Evolutionary conservation across 2,797 vertebrate species (phyloP).

Genomic region (Glossophaga mutica): DNA sequence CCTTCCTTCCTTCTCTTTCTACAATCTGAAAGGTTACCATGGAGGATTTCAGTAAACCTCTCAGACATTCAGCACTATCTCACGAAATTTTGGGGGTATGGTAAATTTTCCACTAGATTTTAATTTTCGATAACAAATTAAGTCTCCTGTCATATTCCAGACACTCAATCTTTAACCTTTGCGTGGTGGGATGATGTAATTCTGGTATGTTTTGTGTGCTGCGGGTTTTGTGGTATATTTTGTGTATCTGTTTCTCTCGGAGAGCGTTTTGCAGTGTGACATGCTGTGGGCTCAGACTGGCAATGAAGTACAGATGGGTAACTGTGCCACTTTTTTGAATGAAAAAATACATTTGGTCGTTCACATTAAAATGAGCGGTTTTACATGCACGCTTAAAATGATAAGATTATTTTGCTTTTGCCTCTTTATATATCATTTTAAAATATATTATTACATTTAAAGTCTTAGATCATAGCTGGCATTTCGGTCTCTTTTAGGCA

Average conservation of each 20-base stretch:
- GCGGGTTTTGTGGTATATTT: not conserved
- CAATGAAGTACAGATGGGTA: not conserved
- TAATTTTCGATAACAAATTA: conserved; percentile 39
- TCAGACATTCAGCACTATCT: conserved; percentile 17
- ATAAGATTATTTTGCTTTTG: conserved; percentile 37
- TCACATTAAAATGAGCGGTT: conserved; percentile 11
- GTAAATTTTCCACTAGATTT: conserved; percentile 53
- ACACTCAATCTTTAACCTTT: not conserved
- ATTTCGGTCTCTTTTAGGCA: conserved; percentile 37
- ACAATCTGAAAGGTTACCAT: conserved; percentile 29
- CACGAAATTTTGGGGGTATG: conserved; percentile 41
- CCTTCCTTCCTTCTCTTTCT: not conserved
- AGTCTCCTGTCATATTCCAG: not conserved
- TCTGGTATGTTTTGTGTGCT: not conserved
- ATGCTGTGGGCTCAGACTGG: not conserved
- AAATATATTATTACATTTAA: not conserved
- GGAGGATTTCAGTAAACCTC: conserved; percentile 53
- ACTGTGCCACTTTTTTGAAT: not conserved
- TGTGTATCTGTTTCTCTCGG: not conserved
- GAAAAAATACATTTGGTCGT: not conserved
- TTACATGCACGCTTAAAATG: not conserved
- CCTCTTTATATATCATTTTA: conserved; percentile 16
- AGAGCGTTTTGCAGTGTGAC: not conserved
- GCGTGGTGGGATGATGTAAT: not conserved
- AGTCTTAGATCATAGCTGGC: not conserved